Evolutionary conservation across 2,113 vertebrate genomes (phyloP), one percentile per base, ranked within the genome.

Genomic region (Natator depressus): DNA sequence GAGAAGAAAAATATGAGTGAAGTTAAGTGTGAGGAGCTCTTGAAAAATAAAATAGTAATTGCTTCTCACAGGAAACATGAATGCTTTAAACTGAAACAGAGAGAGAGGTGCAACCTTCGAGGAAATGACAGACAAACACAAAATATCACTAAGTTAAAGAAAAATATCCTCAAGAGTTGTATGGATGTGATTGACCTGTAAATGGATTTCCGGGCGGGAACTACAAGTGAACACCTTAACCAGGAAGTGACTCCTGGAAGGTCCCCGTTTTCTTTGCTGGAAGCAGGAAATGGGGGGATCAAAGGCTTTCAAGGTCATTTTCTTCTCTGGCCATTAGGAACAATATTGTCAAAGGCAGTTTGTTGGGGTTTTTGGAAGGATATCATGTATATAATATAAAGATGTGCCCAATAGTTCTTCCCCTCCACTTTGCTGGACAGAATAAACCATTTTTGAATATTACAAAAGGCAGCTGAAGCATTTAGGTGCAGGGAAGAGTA

Each of bases 381-480:
- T 59, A 59, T 5, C 12, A 5, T 31, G 10, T 59, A 86, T 53
- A 53, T 87, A 85, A 85, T 10, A 88, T 10, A 85, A 46, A 25
- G 2, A 93, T 53, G 91, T 86, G 92, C 29, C 16, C 1, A 2
- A 85, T 69, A 85, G 46, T 75, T 86, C 84, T 38, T 85, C 90
- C 35, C 94, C 93, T 94, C 93, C 96, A 27, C 50, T 17, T 42
- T 49, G 5, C 65, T 96, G 83, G 85, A 49, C 90, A 96, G 88
- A 91, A 81, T 46, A 85, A 94, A 86, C 65, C 86, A 80, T 89
- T 96, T 96, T 80, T 89, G 86, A 90, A 95, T 93, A 82, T 92
- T 97, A 96, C 87, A 94, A 86, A 96, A 96, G 89, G 0, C 94
- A 96, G 89, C 53, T 96, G 93, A 97, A 96, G 47, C 50, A 69